A percentile compares a stretch with the other conserved stretches of the same genome.
phyloP scores from a whole-genome alignment of 2,888 invertebrate genomes.

The Drosophila mimetica region DNA sequence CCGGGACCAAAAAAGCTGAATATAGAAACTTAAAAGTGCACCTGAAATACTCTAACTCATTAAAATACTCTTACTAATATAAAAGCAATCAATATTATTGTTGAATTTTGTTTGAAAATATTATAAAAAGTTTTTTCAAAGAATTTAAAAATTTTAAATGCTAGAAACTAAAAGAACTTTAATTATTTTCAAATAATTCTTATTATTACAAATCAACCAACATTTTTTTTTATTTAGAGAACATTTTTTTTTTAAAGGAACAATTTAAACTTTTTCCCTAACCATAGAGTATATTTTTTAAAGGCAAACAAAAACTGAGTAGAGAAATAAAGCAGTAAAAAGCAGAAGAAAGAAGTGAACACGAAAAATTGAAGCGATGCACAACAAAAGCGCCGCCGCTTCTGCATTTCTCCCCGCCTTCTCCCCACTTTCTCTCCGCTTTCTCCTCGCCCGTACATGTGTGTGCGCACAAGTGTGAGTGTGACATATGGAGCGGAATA shows the following conservation, averaged over 20 bases:
- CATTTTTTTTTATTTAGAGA: no score
- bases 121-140: background rate
- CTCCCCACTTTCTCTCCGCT: background rate
- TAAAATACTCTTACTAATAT: no score
- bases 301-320: conserved; percentile 16
- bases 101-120: background rate
- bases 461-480: conserved; percentile 26
- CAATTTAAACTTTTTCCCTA: no score
- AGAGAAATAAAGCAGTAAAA: conserved; percentile 27
- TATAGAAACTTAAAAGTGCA: background rate
- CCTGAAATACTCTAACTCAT: conserved; percentile 11
- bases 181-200: background rate
- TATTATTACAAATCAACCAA: no score
- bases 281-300: background rate
- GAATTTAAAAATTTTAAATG: no score
- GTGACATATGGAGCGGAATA: conserved; percentile 78
- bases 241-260: no score
- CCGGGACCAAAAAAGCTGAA: conserved; percentile 1
- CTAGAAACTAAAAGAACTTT: no score
- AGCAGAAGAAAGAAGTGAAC: conserved; percentile 35
- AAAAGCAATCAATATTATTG: background rate
- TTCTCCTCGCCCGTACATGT: background rate
- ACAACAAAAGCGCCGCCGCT: conserved; percentile 53
- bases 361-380: conserved; percentile 48
- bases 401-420: background rate